Base-by-base conservation (phyloP, 1,140 invertebrate genomes). In the Zaprionus davidi region DNA sequence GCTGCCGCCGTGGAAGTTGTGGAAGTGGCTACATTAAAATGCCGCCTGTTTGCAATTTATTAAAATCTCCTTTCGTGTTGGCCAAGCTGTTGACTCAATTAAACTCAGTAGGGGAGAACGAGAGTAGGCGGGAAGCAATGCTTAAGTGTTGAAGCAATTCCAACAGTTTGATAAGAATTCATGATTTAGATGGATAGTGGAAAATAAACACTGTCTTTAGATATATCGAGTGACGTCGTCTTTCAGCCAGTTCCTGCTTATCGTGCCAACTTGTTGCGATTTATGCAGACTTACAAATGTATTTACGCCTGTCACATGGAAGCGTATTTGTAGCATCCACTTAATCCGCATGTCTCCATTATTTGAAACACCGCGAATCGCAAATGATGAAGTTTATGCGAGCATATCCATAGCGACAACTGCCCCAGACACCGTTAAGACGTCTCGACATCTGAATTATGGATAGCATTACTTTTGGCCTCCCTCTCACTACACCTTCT, bases 1-100 rank as follows among this genome's bases (percentile, higher is more conserved):
- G 31, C 81, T 65, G 74, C 74, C 63, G 69, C 57, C 68, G 56
- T 80, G 76, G 62, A 88, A 86, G 80, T 83, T 65, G 56, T 80
- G 76, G 62, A 88, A 86, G 84, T 87, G 84, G 63, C 70, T 58
- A 83, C 64, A 86, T 86, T 87, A 87, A 71, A 82, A 68, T 38
- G 49, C 44, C 38, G 75, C 81, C 63, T 78, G 67, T 82, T 69
- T 73, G 81, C 81, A 83, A 82, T 83, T 83, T 83, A 84, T 83
- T 76, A 73, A 68, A 78, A 60, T 81, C 49, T 41, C n/a, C 51
- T 71, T 51, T 34, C 17, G n/a, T 63, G 26, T 22, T 51, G 46
- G 57, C 67, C 34, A n/a, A 60, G 60, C 38, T 60, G 76, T 69
- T 59, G 53, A 57, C 72, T 68, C 31, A 58, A 70, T 75, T 63